Evolutionary conservation across 2,888 invertebrate species (phyloP).

Genomic region (Drosophila nr. fundita): DNA sequence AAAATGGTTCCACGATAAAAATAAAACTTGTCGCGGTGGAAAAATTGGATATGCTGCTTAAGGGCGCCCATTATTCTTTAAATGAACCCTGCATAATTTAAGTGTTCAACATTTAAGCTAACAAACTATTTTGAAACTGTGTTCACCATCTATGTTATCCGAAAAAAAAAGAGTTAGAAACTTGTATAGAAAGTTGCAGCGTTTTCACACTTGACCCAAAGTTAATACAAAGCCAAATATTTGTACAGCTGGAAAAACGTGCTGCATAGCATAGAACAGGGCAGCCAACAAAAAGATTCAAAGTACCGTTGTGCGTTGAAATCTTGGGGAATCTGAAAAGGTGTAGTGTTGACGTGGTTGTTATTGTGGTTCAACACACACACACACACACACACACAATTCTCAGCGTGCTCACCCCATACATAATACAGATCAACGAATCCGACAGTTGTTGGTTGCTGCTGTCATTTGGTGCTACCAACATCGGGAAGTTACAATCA

Average conservation of each 20-base stretch:
- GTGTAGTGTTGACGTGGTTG: conserved; percentile 9
- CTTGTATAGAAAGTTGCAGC: conserved; percentile 48
- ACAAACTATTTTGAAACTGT: neutral
- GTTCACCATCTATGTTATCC: neutral
- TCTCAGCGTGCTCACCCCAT: conserved; percentile 22
- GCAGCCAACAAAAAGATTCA: conserved; percentile 31
- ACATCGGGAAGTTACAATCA: conserved; percentile 60
- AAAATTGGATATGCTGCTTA: neutral
- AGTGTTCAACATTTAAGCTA: neutral
- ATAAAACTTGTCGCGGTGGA: neutral
- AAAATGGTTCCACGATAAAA: neutral
- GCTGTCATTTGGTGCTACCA: conserved; percentile 18
- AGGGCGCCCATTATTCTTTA: neutral
- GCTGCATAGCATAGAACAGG: conserved; percentile 36
- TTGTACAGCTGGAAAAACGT: conserved; percentile 58
- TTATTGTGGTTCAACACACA: conserved; percentile 16
- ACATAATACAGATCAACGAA: conserved; percentile 53
- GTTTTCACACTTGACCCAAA: conserved; percentile 54
- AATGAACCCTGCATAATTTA: conserved; percentile 2
- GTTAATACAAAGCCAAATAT: conserved; percentile 64
- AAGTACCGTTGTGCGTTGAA: conserved; percentile 49
- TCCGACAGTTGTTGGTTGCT: conserved; percentile 18
- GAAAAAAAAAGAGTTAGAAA: conserved; percentile 15
- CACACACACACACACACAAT: conserved; percentile 10
- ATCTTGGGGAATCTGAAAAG: conserved; percentile 49